These are phyloP conservation scores for Cricetomys ansorgei DNA, from an alignment of 2,113 vertebrate genomes.

Conservation along the genomic window DNA sequence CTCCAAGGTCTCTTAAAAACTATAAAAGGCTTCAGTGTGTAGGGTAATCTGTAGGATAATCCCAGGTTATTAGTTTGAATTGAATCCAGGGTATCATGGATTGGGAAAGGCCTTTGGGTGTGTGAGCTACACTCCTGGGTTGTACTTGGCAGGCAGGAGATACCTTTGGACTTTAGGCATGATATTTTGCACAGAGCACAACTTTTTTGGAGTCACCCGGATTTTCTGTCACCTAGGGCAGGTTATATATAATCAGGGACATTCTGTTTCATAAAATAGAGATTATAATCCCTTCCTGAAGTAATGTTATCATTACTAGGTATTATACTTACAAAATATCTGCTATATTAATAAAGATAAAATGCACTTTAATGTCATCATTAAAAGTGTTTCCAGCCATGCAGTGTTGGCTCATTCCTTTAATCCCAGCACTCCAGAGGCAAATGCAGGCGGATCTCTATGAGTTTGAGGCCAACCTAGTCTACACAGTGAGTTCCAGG, in stretches of 20 bases:
- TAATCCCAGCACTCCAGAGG: no score
- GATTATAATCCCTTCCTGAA: constrained; percentile 35
- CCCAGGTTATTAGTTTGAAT: neutral
- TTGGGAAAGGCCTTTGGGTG: neutral
- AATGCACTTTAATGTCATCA: constrained; percentile 12
- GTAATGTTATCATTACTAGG: neutral
- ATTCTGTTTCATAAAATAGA: constrained; percentile 20
- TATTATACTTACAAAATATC: neutral
- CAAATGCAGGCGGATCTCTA: no score
- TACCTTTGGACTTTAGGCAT: neutral
- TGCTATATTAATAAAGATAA: constrained; percentile 19
- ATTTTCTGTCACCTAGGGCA: neutral
- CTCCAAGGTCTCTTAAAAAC: neutral
- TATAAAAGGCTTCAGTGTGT: neutral
- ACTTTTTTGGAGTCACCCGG: neutral
- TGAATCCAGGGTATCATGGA: neutral
- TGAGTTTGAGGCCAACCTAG: no score
- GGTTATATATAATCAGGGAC: neutral
- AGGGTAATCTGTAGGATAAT: neutral
- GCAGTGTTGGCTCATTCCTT: no score
- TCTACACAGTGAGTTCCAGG: no score
- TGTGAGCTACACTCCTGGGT: neutral
- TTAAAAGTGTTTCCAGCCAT: neutral
- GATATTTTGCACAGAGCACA: neutral
- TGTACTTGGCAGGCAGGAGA: neutral